These are phyloP conservation scores for Calypte anna DNA, from an alignment of 2,113 vertebrate genomes.

Conservation along the genomic window DNA sequence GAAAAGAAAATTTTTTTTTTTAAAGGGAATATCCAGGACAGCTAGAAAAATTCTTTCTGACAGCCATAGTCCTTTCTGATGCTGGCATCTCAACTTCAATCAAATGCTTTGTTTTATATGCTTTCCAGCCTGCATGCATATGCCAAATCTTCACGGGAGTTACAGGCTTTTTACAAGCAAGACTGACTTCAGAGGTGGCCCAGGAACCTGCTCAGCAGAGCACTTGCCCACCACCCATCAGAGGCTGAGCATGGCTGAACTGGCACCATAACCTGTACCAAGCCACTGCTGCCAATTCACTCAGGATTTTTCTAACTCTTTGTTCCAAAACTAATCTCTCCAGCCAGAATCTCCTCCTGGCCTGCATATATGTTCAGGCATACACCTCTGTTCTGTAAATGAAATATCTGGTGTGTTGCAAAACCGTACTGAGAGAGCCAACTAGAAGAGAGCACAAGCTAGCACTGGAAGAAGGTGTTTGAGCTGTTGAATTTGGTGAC, in stretches of 20 bases:
- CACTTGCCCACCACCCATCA: background rate
- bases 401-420: slow-evolving; percentile 41
- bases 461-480: slow-evolving; percentile 38
- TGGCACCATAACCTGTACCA: background rate
- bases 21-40: background rate
- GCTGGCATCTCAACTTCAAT: background rate
- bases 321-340: background rate
- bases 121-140: background rate
- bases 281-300: background rate
- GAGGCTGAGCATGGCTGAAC: background rate
- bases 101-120: background rate
- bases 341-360: slow-evolving; percentile 62
- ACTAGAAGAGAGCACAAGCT: slow-evolving; percentile 51
- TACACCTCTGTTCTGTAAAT: slow-evolving; percentile 60
- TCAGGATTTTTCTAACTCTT: slow-evolving; percentile 19
- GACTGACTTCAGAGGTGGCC: background rate
- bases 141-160: background rate
- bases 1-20: background rate
- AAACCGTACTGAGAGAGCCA: background rate
- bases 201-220: background rate
- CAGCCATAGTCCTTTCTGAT: background rate
- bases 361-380: slow-evolving; percentile 58
- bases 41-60: background rate
- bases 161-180: background rate
- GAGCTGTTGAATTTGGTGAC: slow-evolving; percentile 26